phyloP scores from a whole-genome alignment of 35 echinoderm and acorn worm genomes.

The Lytechinus pictus region DNA sequence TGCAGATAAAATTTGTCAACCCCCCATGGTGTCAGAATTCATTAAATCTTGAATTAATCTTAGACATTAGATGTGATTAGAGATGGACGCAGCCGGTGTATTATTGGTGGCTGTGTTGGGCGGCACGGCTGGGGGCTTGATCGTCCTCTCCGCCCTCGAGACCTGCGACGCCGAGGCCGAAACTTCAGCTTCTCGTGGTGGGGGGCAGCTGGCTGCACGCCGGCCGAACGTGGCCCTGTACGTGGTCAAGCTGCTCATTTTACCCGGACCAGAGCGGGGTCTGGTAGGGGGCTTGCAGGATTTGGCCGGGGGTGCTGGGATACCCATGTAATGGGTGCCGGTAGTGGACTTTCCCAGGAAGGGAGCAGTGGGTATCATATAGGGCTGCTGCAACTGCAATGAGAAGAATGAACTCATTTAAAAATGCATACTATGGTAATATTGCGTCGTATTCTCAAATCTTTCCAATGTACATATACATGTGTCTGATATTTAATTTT shows the following conservation, averaged over 20 bases:
- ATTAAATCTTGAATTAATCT: not conserved
- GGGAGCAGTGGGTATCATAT: constrained; percentile 67
- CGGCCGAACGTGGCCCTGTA: constrained; percentile 52
- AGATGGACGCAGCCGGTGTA: not conserved
- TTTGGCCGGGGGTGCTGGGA: constrained; percentile 67
- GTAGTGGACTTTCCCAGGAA: constrained; percentile 78
- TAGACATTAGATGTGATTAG: not conserved
- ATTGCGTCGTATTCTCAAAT: too few species aligned
- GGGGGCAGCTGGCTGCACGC: constrained; percentile 79
- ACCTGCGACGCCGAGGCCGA: not conserved
- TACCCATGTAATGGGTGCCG: constrained; percentile 76
- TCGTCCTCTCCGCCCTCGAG: not conserved
- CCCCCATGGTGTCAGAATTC: not conserved
- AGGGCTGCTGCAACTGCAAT: constrained; percentile 70
- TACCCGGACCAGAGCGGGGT: constrained; percentile 71
- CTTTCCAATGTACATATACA: too few species aligned
- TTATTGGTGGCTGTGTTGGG: not conserved
- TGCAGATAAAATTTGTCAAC: not conserved
- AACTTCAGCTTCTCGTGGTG: not conserved
- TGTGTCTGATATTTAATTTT: too few species aligned
- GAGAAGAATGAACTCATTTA: not conserved
- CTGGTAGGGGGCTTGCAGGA: constrained; percentile 67
- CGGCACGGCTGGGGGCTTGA: not conserved
- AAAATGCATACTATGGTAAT: not conserved
- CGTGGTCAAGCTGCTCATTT: constrained; percentile 52